phyloP scores from a whole-genome alignment of 2,113 vertebrate genomes.

The Mus musculus region GRCm39 chr4:145004501-145005000 shows the following conservation, averaged over 20 bases:
- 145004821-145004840: too few relatives aligned
- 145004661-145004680: rapidly evolving
- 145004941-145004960: background rate
- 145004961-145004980: background rate
- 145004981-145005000: background rate
- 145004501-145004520: background rate
- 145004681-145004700: background rate
- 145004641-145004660: rapidly evolving
- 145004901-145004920: background rate
- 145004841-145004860: rapidly evolving
- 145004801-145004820: background rate
- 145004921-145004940: background rate
- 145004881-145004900: background rate
- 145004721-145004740: rapidly evolving
- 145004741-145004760: background rate
- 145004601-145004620: too few relatives aligned
- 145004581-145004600: background rate
- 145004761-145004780: background rate
- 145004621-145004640: background rate
- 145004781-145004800: background rate
- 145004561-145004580: background rate
- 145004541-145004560: background rate
- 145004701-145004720: rapidly evolving
- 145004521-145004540: background rate
- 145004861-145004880: background rate